A percentile compares a stretch with the other conserved stretches of the same genome.
These are phyloP conservation scores for Xanthia togata DNA, from an alignment of 2,888 invertebrate genomes.

Conservation along the genomic window DNA sequence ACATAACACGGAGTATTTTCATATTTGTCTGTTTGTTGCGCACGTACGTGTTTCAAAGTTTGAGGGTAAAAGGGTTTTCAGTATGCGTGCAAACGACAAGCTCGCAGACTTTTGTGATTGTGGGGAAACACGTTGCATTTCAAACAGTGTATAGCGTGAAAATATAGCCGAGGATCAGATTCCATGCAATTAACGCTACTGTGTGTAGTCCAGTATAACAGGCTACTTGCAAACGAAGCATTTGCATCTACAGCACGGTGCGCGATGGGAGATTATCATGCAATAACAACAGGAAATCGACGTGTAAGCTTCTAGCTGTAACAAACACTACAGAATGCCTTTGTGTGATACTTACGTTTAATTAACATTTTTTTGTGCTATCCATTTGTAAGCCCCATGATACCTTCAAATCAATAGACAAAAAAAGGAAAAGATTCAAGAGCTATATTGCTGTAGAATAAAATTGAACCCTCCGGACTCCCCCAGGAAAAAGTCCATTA, in stretches of 20 bases:
- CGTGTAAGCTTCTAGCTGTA: constrained; percentile 13
- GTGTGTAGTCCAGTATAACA: constrained; percentile 16
- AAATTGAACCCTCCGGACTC: constrained; percentile 21
- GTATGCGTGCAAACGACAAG: constrained; percentile 29
- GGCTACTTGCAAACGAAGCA: constrained; percentile 41
- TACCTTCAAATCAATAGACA: constrained; percentile 15
- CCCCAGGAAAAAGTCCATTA: constrained; percentile 49
- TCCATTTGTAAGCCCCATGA: background rate
- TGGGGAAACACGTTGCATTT: constrained; percentile 32
- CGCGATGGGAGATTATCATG: constrained; percentile 55
- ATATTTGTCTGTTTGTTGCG: constrained; percentile 39
- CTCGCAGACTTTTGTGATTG: constrained; percentile 30
- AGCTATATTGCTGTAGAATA: constrained; percentile 14
- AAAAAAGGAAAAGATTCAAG: background rate
- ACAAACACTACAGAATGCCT: constrained; percentile 20
- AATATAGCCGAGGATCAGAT: constrained; percentile 40
- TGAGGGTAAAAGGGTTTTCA: constrained; percentile 24
- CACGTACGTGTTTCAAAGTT: constrained; percentile 23
- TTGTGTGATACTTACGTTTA: background rate
- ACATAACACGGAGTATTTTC: constrained; percentile 42
- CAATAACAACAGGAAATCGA: constrained; percentile 27
- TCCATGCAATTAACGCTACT: constrained; percentile 32
- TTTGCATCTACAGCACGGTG: constrained; percentile 24
- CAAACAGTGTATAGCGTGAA: constrained; percentile 16
- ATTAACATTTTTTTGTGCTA: background rate